Conservation (phyloP, 2,113 vertebrate species). For the Drymodes brunneopygia region DNA sequence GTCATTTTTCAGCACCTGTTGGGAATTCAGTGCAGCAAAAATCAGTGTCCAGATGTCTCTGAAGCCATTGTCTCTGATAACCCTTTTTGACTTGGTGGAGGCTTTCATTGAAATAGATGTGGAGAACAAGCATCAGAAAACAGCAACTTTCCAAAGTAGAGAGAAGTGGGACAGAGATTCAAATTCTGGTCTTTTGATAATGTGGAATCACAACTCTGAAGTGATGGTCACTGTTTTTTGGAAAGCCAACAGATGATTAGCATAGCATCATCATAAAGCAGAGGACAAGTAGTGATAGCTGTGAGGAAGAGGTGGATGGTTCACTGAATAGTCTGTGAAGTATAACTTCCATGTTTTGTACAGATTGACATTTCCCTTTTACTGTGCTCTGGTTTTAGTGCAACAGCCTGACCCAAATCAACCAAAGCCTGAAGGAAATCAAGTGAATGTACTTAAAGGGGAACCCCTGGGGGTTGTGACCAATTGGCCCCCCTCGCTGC, state of each 20-base stretch:
- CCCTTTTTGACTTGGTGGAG: neutral
- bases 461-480: slow-evolving; percentile 77
- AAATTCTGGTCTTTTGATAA: neutral
- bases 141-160: neutral
- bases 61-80: neutral
- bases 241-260: neutral
- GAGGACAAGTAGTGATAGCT: neutral
- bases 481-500: slow-evolving; percentile 83
- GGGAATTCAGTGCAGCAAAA: neutral
- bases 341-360: neutral
- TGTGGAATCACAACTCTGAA: neutral
- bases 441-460: slow-evolving; percentile 81
- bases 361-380: neutral
- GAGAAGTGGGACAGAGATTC: neutral
- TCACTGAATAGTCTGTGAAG: neutral
- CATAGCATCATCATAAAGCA: neutral
- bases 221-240: neutral
- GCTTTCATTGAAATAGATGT: neutral
- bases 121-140: neutral
- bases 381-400: slow-evolving; percentile 70
- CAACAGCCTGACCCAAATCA: slow-evolving; percentile 92
- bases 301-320: neutral
- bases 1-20: neutral
- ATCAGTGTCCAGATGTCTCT: neutral
- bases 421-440: slow-evolving; percentile 88